phyloP scores from a whole-genome alignment of 2,113 vertebrate species.

The Tragelaphus imberbis region DNA sequence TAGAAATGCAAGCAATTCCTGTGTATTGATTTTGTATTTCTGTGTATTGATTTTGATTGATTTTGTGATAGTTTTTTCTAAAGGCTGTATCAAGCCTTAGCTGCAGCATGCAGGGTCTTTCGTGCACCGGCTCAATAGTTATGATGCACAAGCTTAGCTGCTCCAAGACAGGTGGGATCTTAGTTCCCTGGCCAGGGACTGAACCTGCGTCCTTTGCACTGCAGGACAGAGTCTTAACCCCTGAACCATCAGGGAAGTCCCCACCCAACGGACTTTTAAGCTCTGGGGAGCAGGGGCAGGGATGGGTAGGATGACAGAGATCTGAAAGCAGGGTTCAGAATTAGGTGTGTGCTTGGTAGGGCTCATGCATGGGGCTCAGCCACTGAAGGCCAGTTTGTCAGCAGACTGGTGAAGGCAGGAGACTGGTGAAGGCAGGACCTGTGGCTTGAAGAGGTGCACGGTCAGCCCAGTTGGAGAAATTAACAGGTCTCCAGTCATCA shows the following conservation, averaged over 20 bases:
- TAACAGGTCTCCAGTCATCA: not conserved
- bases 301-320: rapidly evolving
- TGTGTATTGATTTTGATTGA: not conserved
- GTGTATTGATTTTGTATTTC: not conserved
- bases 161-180: not conserved
- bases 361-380: rapidly evolving
- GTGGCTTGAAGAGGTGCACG: not conserved
- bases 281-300: not conserved
- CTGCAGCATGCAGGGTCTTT: not conserved
- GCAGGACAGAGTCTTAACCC: not conserved
- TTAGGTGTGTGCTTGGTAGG: rapidly evolving
- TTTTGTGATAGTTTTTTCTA: not conserved
- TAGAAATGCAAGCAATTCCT: no score
- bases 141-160: not conserved
- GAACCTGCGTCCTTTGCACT: not conserved
- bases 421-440: no score
- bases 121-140: not conserved
- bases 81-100: not conserved
- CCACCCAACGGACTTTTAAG: not conserved
- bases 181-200: not conserved
- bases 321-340: not conserved
- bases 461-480: not conserved
- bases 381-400: not conserved
- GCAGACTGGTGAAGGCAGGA: not conserved
- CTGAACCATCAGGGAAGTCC: not conserved